phyloP scores from a whole-genome alignment of 2,113 vertebrate genomes.

The Campylorhamphus procurvoides region DNA sequence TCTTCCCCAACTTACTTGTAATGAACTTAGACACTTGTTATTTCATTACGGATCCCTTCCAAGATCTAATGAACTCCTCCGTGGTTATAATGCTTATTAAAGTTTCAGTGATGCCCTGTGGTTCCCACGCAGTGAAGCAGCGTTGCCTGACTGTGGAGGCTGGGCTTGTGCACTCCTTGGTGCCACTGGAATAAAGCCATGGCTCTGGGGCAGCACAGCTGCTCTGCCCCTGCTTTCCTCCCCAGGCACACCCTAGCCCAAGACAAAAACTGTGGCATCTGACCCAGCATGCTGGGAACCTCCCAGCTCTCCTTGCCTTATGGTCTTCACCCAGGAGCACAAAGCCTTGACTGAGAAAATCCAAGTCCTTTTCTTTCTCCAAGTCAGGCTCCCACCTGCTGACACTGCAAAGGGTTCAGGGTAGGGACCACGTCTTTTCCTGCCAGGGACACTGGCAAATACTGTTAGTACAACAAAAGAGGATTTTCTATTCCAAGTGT shows the following conservation, averaged over 20 bases:
- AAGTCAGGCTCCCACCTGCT: neutral
- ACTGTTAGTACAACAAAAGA: no score
- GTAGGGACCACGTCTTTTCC: neutral
- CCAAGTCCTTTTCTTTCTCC: neutral
- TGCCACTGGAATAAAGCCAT: accelerated
- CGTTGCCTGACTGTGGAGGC: accelerated
- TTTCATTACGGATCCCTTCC: neutral
- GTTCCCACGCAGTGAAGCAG: neutral
- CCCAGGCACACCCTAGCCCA: neutral
- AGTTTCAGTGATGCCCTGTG: neutral
- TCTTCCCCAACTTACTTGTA: neutral
- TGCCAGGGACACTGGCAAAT: neutral
- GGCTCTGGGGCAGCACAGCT: accelerated
- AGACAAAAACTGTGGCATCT: accelerated
- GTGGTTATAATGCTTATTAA: neutral
- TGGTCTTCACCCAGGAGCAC: neutral
- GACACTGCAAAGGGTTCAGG: neutral
- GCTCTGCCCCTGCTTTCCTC: neutral
- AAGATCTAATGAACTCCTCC: neutral
- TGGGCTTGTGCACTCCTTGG: neutral
- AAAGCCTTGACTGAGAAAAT: accelerated
- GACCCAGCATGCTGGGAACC: neutral
- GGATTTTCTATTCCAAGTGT: accelerated
- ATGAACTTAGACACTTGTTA: neutral
- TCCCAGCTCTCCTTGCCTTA: neutral